Evolutionary conservation across 2,797 vertebrate species (phyloP).

Genomic region (Artibeus lituratus): DNA sequence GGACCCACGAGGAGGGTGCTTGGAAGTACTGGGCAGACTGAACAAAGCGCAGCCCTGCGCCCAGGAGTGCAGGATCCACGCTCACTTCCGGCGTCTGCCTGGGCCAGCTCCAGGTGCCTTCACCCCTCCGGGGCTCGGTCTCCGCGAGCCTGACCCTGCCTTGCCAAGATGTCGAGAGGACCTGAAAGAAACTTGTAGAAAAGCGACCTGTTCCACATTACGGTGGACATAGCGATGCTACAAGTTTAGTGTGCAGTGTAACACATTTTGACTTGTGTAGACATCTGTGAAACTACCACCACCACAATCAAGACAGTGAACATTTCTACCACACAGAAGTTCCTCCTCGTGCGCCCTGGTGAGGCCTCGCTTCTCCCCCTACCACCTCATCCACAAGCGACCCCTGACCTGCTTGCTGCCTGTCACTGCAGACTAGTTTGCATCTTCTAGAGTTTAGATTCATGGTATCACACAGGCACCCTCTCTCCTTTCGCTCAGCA

Average conservation of each 20-base stretch:
- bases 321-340: not conserved
- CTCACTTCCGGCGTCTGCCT: not conserved
- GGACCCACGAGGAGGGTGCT: not conserved
- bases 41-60: not conserved
- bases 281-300: not conserved
- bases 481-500: not conserved
- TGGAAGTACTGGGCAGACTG: not conserved
- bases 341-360: not conserved
- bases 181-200: not conserved
- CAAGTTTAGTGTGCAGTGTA: not conserved
- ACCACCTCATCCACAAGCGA: not conserved
- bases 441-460: not conserved
- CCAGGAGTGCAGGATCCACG: fast-evolving
- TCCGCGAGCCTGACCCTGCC: not conserved
- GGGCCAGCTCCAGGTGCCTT: not conserved
- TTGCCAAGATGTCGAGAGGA: not conserved
- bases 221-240: not conserved
- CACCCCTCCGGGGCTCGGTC: not conserved
- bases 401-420: not conserved
- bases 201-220: not conserved
- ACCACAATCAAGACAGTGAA: not conserved
- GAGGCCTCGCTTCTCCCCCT: not conserved
- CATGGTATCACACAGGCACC: not conserved
- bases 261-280: not conserved
- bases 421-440: not conserved